Base-by-base conservation (phyloP, 2,888 invertebrate genomes). In the Euclidia mi region DNA sequence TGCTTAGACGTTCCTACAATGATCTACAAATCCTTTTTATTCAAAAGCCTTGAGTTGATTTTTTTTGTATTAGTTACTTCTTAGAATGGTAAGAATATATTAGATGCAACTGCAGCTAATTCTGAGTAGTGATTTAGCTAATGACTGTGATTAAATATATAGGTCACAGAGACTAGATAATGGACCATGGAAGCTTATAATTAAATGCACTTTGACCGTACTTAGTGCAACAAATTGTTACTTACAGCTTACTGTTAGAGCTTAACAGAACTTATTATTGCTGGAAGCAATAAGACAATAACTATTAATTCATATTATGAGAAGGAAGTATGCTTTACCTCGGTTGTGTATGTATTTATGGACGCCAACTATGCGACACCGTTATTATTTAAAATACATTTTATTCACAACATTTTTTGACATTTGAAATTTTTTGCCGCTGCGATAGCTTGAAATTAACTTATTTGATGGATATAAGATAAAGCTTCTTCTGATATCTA, bases 91-190 rank as follows among this genome's bases (percentile, higher is more conserved):
- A 14, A 14, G 1, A 12, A 20, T 12, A 35, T 15, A 35, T 15
- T 14, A 9, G 15, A 35, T 35, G 35, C 15, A 15, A 10, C 35
- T 7, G 15, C 9, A 6, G 9, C 35, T 17, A 11, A 28, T 14
- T 20, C 25, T 25, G 9, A 40, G 12, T 9, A 41, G 14, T 37
- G 7, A 15, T 15, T 25, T 41, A 14, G 9, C 10, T 41, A 42
- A 42, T 42, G 29, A 28, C 28, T 35, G 31, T 10, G 20, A 49
- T 56, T 42, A 48, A 48, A 56, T 32, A 51, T 43, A 32, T 49
- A 43, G 32, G 43, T 32, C 43, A 32, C 18, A 40, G 11, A 31
- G 43, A 43, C 37, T 17, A 34, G 11, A 10, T 34, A 34, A 20
- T 46, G 25, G 9, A 35, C 1, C 12, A 40, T 38, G 38, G n/a